phyloP scores from a whole-genome alignment of 2,113 vertebrate genomes.

The Vimba vimba region DNA sequence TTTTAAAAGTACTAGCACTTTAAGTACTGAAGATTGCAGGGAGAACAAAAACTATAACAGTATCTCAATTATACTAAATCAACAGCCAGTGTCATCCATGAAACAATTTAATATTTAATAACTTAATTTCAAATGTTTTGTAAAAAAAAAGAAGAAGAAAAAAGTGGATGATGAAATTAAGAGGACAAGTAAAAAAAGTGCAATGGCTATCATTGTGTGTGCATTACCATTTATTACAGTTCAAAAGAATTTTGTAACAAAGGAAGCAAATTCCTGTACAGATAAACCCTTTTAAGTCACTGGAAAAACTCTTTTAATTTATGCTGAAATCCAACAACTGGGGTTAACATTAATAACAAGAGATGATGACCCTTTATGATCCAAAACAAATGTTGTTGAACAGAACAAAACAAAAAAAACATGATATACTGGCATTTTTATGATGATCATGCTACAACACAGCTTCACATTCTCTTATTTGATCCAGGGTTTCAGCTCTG shows the following conservation, averaged over 20 bases:
- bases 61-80: too few relatives aligned
- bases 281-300: conserved; percentile 60
- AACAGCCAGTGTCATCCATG: neutral
- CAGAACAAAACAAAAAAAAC: conserved; percentile 45
- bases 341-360: conserved; percentile 66
- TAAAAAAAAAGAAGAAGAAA: too few relatives aligned
- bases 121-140: neutral
- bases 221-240: conserved; percentile 94
- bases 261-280: conserved; percentile 76
- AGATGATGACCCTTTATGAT: conserved; percentile 63
- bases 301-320: conserved; percentile 50
- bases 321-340: conserved; percentile 64
- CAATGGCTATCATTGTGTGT: conserved; percentile 74
- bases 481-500: conserved; percentile 50
- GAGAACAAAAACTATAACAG: too few relatives aligned
- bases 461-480: conserved; percentile 60
- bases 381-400: conserved; percentile 56
- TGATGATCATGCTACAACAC: conserved; percentile 69
- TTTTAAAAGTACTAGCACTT: neutral
- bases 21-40: too few relatives aligned
- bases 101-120: neutral
- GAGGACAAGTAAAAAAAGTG: conserved; percentile 27
- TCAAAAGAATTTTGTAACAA: conserved; percentile 76
- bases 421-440: conserved; percentile 64
- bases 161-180: neutral